phyloP scores from a whole-genome alignment of 2,797 vertebrate species.

The Bryconaethiops microstoma region DNA sequence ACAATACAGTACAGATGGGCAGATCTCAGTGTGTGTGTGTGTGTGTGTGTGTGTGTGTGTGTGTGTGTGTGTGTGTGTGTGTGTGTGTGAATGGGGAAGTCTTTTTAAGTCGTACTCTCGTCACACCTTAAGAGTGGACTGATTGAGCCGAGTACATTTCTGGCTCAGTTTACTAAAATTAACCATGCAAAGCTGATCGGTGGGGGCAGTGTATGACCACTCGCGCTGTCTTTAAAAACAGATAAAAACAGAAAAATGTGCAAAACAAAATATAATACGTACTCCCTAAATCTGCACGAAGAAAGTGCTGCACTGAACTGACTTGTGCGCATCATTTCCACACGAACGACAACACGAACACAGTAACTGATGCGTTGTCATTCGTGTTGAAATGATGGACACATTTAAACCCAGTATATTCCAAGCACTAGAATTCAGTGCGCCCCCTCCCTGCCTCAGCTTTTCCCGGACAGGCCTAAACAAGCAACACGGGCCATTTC shows the following conservation, averaged over 20 bases:
- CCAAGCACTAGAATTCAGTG: background rate
- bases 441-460: background rate
- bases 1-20: slow-evolving; percentile 82
- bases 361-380: too few relatives aligned
- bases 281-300: background rate
- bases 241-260: background rate
- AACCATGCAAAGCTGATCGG: background rate
- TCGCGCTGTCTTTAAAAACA: background rate
- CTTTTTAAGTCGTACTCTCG: slow-evolving; percentile 41
- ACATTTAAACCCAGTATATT: background rate
- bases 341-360: background rate
- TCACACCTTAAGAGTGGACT: slow-evolving; percentile 45
- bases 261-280: background rate
- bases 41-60: too few relatives aligned
- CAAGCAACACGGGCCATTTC: slow-evolving; percentile 11
- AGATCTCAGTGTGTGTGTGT: slow-evolving; percentile 63
- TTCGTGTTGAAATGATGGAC: background rate
- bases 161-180: slow-evolving; percentile 12
- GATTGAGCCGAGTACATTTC: slow-evolving; percentile 18
- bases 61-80: too few relatives aligned
- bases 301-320: background rate
- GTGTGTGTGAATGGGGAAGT: slow-evolving; percentile 65
- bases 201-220: background rate
- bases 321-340: background rate
- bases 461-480: slow-evolving; percentile 7